Base-by-base conservation (phyloP, 2,797 vertebrate genomes). In the Siniperca scherzeri region DNA sequence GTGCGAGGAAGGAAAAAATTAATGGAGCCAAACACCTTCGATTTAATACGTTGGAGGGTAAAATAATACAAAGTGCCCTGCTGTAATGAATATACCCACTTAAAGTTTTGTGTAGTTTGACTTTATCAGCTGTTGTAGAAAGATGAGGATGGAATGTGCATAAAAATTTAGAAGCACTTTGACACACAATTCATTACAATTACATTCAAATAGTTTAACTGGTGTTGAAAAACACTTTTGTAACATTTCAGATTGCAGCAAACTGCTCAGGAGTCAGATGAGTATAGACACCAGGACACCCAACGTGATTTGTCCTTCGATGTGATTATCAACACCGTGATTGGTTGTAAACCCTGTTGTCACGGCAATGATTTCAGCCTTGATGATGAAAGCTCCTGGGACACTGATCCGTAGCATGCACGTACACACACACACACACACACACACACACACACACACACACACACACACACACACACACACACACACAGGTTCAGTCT, bases 261-360 rank as follows among this genome's bases (percentile, higher is more conserved):
- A 61, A 65, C 73, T 40, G 71, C 81, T 78, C 70, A 7, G 76
- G 77, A 86, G 81, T 85, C 70, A 69, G 69, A 77, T 72, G 74
- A 85, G 86, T 38, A 72, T 57, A 17, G 77, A 83, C 86, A 57
- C 81, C 88, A 22, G 33, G 56, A 73, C 77, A 76, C 68, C 77
- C 64, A 1, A 48, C 48, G 72, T 84, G 87, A 88, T 87, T 86
- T 78, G 81, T 81, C 86, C 88, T 83, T 77, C 87, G 30, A 68
- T 89, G 89, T 89, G 90, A 91, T 92, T 86, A 93, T 93, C 88
- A 92, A 67, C 86, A 76, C 70, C 42, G 12, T 80, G 83, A 93
- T 90, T 91, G 91, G 89, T 83, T 77, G 89, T 90, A 90, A 91
- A 89, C 86, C 87, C 71, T 44, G 87, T 91, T 92, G 92, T 92